A percentile compares a stretch with the other conserved stretches of the same genome.
These are phyloP conservation scores for Cyanoramphus novaezelandiae DNA, from an alignment of 2,113 vertebrate genomes.

Conservation along the genomic window DNA sequence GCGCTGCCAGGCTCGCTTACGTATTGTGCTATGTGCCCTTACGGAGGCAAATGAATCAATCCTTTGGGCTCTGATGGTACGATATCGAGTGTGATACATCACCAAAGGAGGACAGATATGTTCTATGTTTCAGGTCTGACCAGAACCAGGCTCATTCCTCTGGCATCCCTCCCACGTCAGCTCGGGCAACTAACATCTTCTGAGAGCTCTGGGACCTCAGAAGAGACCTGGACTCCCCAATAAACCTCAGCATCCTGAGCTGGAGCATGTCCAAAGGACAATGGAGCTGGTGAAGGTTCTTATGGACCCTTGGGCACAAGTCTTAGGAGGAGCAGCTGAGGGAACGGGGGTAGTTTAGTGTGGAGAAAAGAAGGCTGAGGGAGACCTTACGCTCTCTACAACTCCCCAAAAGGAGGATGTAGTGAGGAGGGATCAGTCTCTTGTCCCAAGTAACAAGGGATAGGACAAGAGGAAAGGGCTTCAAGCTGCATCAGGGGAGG, in stretches of 20 bases:
- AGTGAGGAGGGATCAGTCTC: not conserved
- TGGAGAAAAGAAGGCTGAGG: not conserved
- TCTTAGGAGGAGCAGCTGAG: not conserved
- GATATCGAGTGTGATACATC: not conserved
- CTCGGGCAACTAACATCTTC: not conserved
- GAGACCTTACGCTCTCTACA: not conserved
- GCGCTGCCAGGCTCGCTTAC: not conserved
- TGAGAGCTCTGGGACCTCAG: not conserved
- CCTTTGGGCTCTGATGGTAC: not conserved
- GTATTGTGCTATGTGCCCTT: not conserved
- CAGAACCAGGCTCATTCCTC: not conserved
- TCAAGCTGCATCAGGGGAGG: not conserved
- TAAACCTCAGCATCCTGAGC: not conserved
- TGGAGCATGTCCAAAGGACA: not conserved
- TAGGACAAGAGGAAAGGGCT: not conserved
- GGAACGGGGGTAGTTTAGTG: not conserved
- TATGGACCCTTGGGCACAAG: not conserved
- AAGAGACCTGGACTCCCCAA: accelerated
- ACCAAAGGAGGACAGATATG: not conserved
- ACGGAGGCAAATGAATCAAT: not conserved
- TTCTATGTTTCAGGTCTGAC: not conserved
- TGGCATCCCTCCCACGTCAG: not conserved
- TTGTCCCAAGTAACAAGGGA: not conserved
- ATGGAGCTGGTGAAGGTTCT: not conserved
- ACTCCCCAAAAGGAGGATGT: not conserved